Base-by-base conservation (phyloP, 2,797 vertebrate species). In the Mionectes olivaceus region DNA sequence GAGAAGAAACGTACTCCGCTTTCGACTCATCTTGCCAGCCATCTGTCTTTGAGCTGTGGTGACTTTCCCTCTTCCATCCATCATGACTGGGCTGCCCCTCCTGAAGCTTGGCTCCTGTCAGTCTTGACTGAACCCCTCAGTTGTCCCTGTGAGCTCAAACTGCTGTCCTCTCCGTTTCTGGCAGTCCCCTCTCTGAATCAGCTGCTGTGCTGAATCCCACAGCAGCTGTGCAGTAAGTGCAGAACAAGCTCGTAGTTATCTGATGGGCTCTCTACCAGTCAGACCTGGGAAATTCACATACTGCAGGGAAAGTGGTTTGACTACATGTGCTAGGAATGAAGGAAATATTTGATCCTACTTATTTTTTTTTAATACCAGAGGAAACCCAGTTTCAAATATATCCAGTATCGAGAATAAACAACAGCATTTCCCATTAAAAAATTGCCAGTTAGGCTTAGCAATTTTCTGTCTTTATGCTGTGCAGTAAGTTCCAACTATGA, bases 151-250 rank as follows among this genome's bases (percentile, higher is more conserved):
- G 30, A 78, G 22, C 35, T 77, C 43, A 30, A 32, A n/a, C n/a
- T 64, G 12, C 35, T 8, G 3, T 69, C 32, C 33, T 78, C n/a
- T 53, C 35, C 13, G 2, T 44, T 71, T 90, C n/a, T 76, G 65
- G 16, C n/a, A 41, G 18, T 19, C 81, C 14, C 28, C 32, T 65
- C 43, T 41, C 30, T n/a, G 43, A 71, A 59, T 77, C 56, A 44
- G 60, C n/a, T 77, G 33, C 47, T 59, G 14, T 73, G 47, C 63
- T 79, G 79, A 69, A 33, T 39, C 74, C 56, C 0, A 0, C 73
- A 46, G 44, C 32, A 64, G 56, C 13, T 41, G 18, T 0, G 0
- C 19, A 13, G 22, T 18, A 69, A 21, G 39, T 2, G 7, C 39
- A 63, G 74, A 78, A 52, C 5, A 13, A 84, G 41, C 13, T 69